A percentile compares a stretch with the other conserved stretches of the same genome.
Conservation (phyloP, 2,113 vertebrate genomes). For the Sebastes schlegelii region DNA sequence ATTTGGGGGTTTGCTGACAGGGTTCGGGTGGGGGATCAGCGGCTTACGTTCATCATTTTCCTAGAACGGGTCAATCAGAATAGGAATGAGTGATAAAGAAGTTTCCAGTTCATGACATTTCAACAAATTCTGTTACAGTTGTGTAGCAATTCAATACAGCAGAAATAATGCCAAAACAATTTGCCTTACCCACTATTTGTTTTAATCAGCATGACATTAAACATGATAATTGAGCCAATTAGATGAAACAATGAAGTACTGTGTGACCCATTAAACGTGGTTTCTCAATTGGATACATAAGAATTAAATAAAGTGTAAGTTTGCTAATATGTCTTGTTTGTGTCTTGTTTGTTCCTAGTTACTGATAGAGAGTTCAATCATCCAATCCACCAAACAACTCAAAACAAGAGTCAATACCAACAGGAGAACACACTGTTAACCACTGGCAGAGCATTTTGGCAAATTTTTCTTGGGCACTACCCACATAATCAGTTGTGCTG, state of each 20-base stretch:
- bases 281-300: not conserved
- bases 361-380: too few species aligned
- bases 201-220: not conserved
- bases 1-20: slow-evolving; percentile 89
- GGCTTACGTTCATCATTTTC: slow-evolving; percentile 86
- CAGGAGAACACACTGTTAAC: too few species aligned
- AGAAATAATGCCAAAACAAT: not conserved
- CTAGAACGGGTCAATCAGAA: slow-evolving; percentile 44
- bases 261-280: not conserved
- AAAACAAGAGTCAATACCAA: too few species aligned
- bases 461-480: too few species aligned
- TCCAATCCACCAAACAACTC: too few species aligned
- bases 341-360: too few species aligned
- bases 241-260: not conserved
- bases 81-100: not conserved
- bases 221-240: not conserved
- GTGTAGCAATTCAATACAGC: not conserved
- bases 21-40: slow-evolving; percentile 88
- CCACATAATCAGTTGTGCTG: too few species aligned
- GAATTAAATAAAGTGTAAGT: not conserved
- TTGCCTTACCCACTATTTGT: not conserved
- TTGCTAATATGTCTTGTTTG: too few species aligned
- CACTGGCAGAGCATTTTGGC: too few species aligned
- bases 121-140: not conserved
- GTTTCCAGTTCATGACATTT: not conserved